Evolutionary conservation across 1,140 invertebrate species (phyloP).

Genomic region (Octopus bimaculoides): DNA sequence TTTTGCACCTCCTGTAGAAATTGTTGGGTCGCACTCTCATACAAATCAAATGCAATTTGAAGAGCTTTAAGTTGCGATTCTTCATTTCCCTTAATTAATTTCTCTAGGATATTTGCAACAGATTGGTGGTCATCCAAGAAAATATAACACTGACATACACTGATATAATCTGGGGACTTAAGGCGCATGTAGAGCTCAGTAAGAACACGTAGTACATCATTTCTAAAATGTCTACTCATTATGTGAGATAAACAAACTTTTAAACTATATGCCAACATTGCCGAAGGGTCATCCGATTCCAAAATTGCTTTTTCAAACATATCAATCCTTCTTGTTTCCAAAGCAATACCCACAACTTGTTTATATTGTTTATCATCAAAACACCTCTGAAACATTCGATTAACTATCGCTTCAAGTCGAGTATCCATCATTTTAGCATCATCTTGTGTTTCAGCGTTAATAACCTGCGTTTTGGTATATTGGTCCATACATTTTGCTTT

Average conservation of each 20-base stretch:
- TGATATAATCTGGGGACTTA: conserved; percentile 88
- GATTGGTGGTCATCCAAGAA: conserved; percentile 90
- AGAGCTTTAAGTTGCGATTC: conserved; percentile 87
- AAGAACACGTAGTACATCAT: conserved; percentile 82
- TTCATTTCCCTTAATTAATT: conserved; percentile 76
- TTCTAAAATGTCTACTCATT: conserved; percentile 88
- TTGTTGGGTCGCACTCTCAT: conserved; percentile 98
- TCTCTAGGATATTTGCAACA: conserved; percentile 87
- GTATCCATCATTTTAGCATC: conserved; percentile 75
- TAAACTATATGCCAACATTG: conserved; percentile 92
- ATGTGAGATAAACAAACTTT: conserved; percentile 94
- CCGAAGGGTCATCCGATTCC: conserved; percentile 84
- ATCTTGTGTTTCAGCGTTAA: conserved; percentile 61
- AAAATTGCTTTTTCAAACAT: conserved; percentile 87
- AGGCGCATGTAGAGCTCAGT: conserved; percentile 85
- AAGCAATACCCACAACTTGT: conserved; percentile 83
- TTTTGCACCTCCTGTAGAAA: conserved; percentile 79
- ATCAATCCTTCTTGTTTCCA: conserved; percentile 95
- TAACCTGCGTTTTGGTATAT: conserved; percentile 83
- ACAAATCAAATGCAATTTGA: conserved; percentile 98
- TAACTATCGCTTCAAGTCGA: conserved; percentile 88
- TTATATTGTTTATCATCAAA: conserved; percentile 90
- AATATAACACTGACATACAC: conserved; percentile 89
- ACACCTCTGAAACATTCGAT: conserved; percentile 95
- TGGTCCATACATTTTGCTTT: conserved; percentile 93